phyloP scores from a whole-genome alignment of 64 coral and sea anemone genomes.

The Montipora cactus region DNA sequence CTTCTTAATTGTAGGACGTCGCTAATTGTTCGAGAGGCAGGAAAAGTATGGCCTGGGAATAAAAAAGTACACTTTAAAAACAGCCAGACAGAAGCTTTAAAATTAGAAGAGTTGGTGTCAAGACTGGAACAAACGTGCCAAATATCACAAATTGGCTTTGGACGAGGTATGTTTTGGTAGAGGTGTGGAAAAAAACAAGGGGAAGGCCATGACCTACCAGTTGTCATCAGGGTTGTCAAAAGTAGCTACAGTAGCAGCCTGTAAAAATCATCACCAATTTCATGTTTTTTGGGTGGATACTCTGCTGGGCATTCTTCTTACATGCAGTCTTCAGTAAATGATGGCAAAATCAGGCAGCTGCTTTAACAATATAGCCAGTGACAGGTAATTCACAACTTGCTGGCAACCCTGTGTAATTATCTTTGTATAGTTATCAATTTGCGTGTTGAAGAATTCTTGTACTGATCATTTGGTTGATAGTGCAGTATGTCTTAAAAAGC shows the following conservation, averaged over 20 bases:
- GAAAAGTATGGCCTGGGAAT: conserved; percentile 50
- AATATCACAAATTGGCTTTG: conserved; percentile 44
- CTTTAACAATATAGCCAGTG: neutral
- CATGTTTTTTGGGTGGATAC: too few species aligned
- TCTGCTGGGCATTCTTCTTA: too few species aligned
- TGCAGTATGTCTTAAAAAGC: too few species aligned
- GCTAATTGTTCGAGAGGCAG: conserved; percentile 44
- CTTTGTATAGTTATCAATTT: too few species aligned
- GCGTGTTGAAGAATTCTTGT: too few species aligned
- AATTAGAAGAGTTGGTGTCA: conserved; percentile 48
- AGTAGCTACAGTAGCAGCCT: neutral
- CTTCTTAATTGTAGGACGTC: conserved; percentile 31
- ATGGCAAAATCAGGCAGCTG: neutral
- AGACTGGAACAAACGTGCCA: conserved; percentile 9
- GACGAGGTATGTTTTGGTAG: conserved; percentile 30
- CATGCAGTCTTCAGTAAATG: neutral
- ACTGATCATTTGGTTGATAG: too few species aligned
- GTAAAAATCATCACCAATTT: too few species aligned
- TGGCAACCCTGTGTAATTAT: too few species aligned
- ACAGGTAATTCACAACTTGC: too few species aligned
- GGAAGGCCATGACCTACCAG: neutral
- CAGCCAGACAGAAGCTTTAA: conserved; percentile 15
- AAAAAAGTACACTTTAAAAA: conserved; percentile 45
- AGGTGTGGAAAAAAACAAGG: conserved; percentile 7
- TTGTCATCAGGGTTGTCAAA: conserved; percentile 2